Evolutionary conservation across 2,888 invertebrate species (phyloP).

Genomic region (Microctonus brassicae): DNA sequence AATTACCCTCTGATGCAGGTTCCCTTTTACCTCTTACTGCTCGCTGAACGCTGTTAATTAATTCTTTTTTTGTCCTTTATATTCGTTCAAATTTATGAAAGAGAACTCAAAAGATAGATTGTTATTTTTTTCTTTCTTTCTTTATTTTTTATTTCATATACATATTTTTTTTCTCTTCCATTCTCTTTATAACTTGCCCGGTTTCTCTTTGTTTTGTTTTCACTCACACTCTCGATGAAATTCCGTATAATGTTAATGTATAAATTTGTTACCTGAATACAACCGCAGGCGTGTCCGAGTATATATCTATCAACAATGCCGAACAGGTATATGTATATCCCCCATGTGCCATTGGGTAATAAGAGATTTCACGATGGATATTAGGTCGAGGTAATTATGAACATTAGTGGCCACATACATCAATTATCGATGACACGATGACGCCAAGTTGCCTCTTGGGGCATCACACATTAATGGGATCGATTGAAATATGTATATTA

Average conservation of each 20-base stretch:
- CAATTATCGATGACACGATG: conserved; percentile 68
- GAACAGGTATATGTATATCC: conserved; percentile 26
- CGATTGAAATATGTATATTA: conserved; percentile 15
- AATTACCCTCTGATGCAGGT: conserved; percentile 49
- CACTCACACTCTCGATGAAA: background rate
- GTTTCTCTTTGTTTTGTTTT: background rate
- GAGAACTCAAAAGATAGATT: conserved; percentile 13
- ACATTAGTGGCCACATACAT: conserved; percentile 67
- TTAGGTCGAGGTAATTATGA: conserved; percentile 65
- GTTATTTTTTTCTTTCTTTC: background rate
- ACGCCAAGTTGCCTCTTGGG: conserved; percentile 58
- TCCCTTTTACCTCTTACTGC: conserved; percentile 30
- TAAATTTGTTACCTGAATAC: conserved; percentile 15
- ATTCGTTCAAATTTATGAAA: conserved; percentile 17
- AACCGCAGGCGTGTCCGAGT: conserved; percentile 32
- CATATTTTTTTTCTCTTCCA: background rate
- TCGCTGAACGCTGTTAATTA: conserved; percentile 45
- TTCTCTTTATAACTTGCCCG: background rate
- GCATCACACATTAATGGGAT: conserved; percentile 56
- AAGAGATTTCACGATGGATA: conserved; percentile 60
- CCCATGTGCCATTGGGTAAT: conserved; percentile 31
- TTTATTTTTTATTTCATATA: background rate
- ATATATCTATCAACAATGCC: conserved; percentile 29
- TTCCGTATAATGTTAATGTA: background rate
- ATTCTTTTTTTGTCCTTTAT: conserved; percentile 35